Evolutionary conservation across 2,113 vertebrate genomes (phyloP).

Genomic region (Progne subis): DNA sequence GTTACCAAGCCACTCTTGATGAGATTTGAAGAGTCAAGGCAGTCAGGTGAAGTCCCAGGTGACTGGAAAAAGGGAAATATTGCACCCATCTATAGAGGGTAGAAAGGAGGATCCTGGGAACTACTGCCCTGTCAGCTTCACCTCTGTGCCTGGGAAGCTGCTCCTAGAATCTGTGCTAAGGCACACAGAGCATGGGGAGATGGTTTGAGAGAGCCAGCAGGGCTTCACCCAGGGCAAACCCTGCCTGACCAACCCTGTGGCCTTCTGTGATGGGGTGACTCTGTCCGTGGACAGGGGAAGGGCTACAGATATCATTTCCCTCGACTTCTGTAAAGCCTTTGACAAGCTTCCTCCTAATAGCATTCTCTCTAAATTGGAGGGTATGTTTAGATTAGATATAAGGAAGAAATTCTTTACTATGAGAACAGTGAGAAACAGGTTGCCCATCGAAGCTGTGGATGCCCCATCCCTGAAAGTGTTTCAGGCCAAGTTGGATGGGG

Average conservation of each 20-base stretch:
- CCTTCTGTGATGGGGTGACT: neutral
- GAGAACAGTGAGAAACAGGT: neutral
- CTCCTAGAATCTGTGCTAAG: neutral
- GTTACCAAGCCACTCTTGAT: neutral
- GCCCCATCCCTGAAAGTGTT: neutral
- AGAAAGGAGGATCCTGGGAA: neutral
- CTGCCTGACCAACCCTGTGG: neutral
- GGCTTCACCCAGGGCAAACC: neutral
- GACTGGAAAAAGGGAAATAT: neutral
- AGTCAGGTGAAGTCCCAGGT: neutral
- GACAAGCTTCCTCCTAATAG: neutral
- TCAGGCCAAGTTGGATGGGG: neutral
- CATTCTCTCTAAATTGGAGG: neutral
- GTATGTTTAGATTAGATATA: neutral
- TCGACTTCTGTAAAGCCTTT: neutral
- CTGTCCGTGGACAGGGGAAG: neutral
- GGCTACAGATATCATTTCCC: neutral
- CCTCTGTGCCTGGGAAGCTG: neutral
- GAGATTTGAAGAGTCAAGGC: neutral
- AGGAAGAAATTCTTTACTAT: neutral
- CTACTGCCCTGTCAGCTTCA: neutral
- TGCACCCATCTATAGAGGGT: neutral
- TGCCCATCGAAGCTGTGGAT: neutral
- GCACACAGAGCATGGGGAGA: neutral
- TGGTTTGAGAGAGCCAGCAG: neutral